Evolutionary conservation across 2,888 invertebrate genomes (phyloP), one percentile per base, ranked within the genome.

Genomic region (Sicus ferrugineus): DNA sequence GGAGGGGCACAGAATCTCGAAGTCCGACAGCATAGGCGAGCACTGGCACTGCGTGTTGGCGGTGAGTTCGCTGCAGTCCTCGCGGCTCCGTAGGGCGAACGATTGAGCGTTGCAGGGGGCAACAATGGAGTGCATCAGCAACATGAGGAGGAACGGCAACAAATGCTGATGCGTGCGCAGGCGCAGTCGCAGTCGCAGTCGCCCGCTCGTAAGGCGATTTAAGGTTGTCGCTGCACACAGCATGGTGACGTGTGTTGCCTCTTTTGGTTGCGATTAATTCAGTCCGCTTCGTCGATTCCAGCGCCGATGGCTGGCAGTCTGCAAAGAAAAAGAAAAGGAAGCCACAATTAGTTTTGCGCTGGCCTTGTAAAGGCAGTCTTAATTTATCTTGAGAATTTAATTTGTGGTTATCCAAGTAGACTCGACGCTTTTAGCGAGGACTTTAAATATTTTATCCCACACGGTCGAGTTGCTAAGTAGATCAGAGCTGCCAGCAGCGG

Each of bases 1-100:
- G 1, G 73, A 73, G 3, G 85, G 85, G 71, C 85, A 86, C 50
- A 79, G 77, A 34, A 86, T 79, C 70, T 85, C 84, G 50, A 78
- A 81, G 16, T 84, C 84, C 14, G 76, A 75, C 21, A 80, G 69
- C n/a, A 79, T 76, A 6, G 79, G 79, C 3, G 80, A 78, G 54
- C 85, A 85, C 34, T 79, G 78, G 56, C 85, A 85, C 9, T 77
- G 67, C 0, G 79, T 76, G 11, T 72, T 76, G 16, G 73, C 73
- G 21, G 77, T 77, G 3, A 83, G 69, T 54, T 82, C 80, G 48
- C 73, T 78, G 65, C 83, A 83, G 14, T 81, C 80, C 50, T 82
- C 79, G 1, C 81, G 80, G 3, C 77, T 50, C 48, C 71, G 72
- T 64, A 74, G 26, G n/a, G 77, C 54, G 74, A 79, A 38, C 46